phyloP scores from a whole-genome alignment of 2,113 vertebrate genomes.

The Pycnonotus jocosus region DNA sequence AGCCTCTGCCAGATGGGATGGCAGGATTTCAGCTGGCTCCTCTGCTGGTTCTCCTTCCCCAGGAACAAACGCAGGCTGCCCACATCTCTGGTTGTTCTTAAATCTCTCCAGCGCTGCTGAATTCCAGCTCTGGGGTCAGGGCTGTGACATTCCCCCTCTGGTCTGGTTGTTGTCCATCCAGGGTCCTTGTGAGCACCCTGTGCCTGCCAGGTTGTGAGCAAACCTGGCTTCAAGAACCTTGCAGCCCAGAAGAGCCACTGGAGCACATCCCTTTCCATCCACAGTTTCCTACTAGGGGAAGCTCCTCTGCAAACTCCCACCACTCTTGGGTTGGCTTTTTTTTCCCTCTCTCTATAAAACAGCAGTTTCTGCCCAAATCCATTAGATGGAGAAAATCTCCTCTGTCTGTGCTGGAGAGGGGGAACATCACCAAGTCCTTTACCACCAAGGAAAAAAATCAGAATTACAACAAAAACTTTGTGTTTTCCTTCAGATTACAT shows the following conservation, averaged over 20 bases:
- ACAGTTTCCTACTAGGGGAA: too few species aligned
- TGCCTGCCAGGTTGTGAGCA: neutral
- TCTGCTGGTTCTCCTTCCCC: neutral
- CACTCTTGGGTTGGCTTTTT: neutral
- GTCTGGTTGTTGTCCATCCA: neutral
- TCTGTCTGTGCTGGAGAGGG: neutral
- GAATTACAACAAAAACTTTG: neutral
- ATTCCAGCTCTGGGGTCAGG: accelerated
- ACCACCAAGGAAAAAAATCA: constrained; percentile 13
- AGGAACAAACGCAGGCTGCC: neutral
- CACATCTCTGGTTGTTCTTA: neutral
- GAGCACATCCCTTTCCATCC: neutral
- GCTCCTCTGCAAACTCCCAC: neutral
- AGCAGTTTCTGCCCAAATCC: neutral
- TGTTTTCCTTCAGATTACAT: neutral
- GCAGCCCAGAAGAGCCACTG: neutral
- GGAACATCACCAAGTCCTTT: neutral
- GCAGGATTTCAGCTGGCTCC: constrained; percentile 26
- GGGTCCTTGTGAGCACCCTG: neutral
- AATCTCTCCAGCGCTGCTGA: neutral
- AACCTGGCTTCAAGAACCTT: neutral
- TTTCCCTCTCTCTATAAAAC: neutral
- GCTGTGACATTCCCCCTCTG: neutral
- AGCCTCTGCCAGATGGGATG: constrained; percentile 13
- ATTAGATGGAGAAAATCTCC: constrained; percentile 32